Conservation (phyloP, 2,113 vertebrate genomes). For the Pelecanus crispus region DNA sequence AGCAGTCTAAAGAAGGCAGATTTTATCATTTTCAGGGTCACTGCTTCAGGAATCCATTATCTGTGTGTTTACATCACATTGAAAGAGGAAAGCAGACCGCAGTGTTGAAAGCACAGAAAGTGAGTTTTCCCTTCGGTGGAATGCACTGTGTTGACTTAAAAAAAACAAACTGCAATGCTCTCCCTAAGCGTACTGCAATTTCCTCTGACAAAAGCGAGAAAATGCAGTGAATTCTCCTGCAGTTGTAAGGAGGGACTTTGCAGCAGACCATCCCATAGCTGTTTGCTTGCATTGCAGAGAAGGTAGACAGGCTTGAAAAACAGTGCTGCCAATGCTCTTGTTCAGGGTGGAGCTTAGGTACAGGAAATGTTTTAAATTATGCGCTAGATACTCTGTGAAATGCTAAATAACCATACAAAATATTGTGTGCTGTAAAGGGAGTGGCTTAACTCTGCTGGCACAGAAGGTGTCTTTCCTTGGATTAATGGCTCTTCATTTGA, state of each 20-base stretch:
- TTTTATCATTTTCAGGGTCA: conserved; percentile 43
- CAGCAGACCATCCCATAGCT: not conserved
- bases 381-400: not conserved
- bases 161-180: not conserved
- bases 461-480: not conserved
- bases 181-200: not conserved
- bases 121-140: conserved; percentile 11
- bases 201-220: conserved; percentile 9
- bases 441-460: not conserved
- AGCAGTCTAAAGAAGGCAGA: conserved; percentile 6
- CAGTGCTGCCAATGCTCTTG: not conserved
- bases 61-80: conserved; percentile 33
- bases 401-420: not conserved
- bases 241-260: not conserved
- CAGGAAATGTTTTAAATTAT: conserved; percentile 63
- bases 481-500: not conserved
- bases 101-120: conserved; percentile 28
- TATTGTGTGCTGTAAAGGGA: not conserved
- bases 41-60: conserved; percentile 45
- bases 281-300: not conserved
- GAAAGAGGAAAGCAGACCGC: not conserved
- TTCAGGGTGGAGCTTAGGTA: conserved; percentile 44
- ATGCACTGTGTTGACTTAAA: not conserved
- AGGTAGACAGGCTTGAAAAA: not conserved
- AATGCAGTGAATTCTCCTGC: not conserved